Evolutionary conservation across 2,113 vertebrate species (phyloP).

Genomic region (Condylura cristata): DNA sequence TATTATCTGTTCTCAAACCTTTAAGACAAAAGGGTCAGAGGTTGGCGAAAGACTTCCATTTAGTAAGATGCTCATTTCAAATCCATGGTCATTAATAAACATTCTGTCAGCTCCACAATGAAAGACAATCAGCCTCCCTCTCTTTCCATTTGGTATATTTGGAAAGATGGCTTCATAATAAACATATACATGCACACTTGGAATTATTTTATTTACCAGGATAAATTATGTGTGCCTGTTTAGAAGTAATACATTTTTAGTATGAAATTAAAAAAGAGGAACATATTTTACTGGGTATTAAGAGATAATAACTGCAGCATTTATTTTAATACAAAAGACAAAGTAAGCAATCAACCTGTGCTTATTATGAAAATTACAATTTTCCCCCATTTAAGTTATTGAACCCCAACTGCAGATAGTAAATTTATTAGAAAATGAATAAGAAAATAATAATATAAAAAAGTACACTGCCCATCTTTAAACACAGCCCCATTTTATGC

Average conservation of each 20-base stretch:
- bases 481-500: not conserved
- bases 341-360: constrained; percentile 60
- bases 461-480: constrained; percentile 30
- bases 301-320: constrained; percentile 62
- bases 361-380: constrained; percentile 59
- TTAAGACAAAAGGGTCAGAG: constrained; percentile 87
- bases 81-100: constrained; percentile 84
- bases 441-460: not conserved
- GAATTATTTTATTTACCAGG: constrained; percentile 77
- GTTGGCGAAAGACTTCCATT: constrained; percentile 85
- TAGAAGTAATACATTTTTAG: constrained; percentile 58
- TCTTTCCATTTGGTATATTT: constrained; percentile 73
- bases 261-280: constrained; percentile 53
- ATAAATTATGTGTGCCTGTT: constrained; percentile 61
- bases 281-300: constrained; percentile 41
- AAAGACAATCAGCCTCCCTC: constrained; percentile 76
- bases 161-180: constrained; percentile 75
- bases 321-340: constrained; percentile 52
- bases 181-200: constrained; percentile 67
- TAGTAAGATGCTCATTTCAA: constrained; percentile 85
- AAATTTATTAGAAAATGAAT: constrained; percentile 2
- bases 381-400: constrained; percentile 52
- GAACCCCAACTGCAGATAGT: constrained; percentile 51
- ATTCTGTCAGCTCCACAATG: constrained; percentile 80
- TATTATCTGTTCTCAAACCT: constrained; percentile 86